Evolutionary conservation across 2,888 invertebrate genomes (phyloP), one percentile per base, ranked within the genome.

Genomic region (Oligia strigilis): DNA sequence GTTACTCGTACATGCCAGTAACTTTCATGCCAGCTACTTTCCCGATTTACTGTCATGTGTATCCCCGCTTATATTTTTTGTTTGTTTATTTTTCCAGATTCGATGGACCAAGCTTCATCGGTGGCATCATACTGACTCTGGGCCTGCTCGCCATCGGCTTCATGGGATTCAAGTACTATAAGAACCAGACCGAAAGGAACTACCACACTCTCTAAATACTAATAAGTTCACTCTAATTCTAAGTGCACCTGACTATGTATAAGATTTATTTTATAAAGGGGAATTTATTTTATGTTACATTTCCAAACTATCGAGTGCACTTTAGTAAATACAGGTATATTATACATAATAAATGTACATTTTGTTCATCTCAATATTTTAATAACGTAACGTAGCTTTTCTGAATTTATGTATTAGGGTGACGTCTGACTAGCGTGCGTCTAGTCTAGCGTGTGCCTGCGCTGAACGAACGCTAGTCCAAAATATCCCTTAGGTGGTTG

Each of bases 121-220:
- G 99, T 55, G 99, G 99, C 67, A 99, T 99, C 82, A 98, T 99
- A 52, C 96, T 99, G 80, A 98, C 98, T 14, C 95, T 98, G 43
- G 99, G 98, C 58, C 94, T 99, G 40, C 97, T 98, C 77, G 98
- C 98, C 17, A 98, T 99, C 80, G 98, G 98, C 4, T 98, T 98
- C 95, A 98, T 99, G 91, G 98, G 98, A 62, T 98, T 98, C 97
- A 99, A 99, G 94, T 99, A 99, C 95, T 99, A 99, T 97, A 98
- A 98, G 94, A 98, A 98, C 83, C 98, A 98, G 92, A 98, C 98
- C 80, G 99, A 98, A 94, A 97, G 98, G 89, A 99, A 98, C 95
- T 99, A 99, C 95, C 99, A 98, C 92, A 99, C 99, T 83, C 98
- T 99, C 94, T 99, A 98, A 98, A 96, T 81, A 75, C 75, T 49